A percentile compares a stretch with the other conserved stretches of the same genome.
Conservation (phyloP, 2,888 invertebrate species). For the Pherbina coryleti region DNA sequence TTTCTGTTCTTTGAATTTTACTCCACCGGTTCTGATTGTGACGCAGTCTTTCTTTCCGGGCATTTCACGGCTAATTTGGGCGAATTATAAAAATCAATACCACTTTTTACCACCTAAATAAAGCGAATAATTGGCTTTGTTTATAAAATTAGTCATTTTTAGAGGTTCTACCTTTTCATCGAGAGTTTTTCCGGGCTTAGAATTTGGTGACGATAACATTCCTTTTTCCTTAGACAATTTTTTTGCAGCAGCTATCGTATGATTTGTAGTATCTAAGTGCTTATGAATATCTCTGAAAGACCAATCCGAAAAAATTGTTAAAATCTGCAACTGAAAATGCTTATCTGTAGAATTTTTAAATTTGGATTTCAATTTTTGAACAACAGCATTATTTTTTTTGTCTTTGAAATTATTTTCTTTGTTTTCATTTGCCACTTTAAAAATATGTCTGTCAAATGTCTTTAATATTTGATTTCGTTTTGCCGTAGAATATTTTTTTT, state of each 20-base stretch:
- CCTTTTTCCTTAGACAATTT: conserved; percentile 16
- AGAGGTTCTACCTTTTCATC: neutral
- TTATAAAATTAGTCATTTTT: no score
- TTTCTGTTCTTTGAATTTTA: neutral
- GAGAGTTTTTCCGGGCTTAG: neutral
- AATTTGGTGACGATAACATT: neutral
- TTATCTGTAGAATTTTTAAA: neutral
- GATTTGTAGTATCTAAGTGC: conserved; percentile 4
- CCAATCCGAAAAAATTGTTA: conserved; percentile 9
- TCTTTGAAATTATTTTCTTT: no score
- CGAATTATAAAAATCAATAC: neutral
- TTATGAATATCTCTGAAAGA: conserved; percentile 2
- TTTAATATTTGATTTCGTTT: no score
- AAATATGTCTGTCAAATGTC: no score
- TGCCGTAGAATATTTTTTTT: no score
- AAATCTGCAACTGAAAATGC: neutral
- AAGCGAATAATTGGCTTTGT: no score
- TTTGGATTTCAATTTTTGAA: neutral
- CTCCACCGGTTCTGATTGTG: neutral
- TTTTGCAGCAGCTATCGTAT: conserved; percentile 15
- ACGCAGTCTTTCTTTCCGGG: conserved; percentile 11
- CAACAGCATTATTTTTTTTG: no score
- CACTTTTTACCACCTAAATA: neutral
- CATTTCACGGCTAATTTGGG: conserved; percentile 10
- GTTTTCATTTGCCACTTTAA: no score